Conservation (phyloP, 2,888 invertebrate species). For the Seira sanloemensis region DNA sequence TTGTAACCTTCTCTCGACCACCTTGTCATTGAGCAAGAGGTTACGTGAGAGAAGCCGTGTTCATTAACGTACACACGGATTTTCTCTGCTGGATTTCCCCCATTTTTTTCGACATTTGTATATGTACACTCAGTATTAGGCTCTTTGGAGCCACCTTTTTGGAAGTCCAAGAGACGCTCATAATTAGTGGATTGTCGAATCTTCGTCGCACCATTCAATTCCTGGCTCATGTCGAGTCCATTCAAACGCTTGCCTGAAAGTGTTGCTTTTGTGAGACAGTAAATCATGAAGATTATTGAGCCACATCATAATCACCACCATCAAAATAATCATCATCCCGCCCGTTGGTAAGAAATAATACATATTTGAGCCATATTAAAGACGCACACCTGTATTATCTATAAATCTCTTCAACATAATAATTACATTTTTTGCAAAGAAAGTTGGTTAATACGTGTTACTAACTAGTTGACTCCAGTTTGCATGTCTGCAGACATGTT, state of each 20-base stretch:
- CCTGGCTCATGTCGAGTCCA: too few species aligned
- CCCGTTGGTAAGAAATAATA: conserved; percentile 35
- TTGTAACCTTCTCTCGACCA: neutral
- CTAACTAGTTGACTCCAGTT: too few species aligned
- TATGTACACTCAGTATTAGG: neutral
- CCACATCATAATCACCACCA: neutral
- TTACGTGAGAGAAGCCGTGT: neutral
- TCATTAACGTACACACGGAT: neutral
- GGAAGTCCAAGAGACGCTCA: neutral
- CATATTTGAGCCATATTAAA: neutral
- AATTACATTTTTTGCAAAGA: conserved; percentile 1
- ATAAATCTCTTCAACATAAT: too few species aligned
- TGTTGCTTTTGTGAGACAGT: too few species aligned
- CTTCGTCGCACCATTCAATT: neutral
- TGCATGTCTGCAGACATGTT: too few species aligned
- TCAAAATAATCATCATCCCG: neutral
- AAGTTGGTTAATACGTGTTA: conserved; percentile 17
- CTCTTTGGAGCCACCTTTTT: neutral
- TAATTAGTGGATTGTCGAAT: neutral
- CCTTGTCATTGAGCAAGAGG: neutral
- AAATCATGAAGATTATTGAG: conserved; percentile 51
- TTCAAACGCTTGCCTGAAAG: too few species aligned
- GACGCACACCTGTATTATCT: too few species aligned
- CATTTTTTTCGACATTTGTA: neutral
- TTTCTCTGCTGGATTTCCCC: neutral